Evolutionary conservation across 2,113 vertebrate genomes (phyloP), one percentile per base, ranked within the genome.

Genomic region (Aptenodytes patagonicus): DNA sequence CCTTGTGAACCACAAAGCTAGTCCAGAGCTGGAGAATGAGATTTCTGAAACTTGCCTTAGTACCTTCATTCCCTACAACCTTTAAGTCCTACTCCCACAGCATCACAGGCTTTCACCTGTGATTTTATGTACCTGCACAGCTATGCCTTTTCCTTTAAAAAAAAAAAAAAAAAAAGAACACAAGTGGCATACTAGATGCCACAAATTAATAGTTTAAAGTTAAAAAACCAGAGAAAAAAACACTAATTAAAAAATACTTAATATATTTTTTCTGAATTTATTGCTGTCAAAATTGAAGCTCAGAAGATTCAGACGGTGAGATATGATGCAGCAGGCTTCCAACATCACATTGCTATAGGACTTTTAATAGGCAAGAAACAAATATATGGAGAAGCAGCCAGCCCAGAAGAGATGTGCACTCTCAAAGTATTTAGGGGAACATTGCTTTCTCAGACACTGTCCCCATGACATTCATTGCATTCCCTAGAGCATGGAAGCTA

Each of bases 1-100:
- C 5, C 68, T 80, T 77, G 19, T 0, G 0, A 61, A 61, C 4
- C 3, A 36, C 2, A 5, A n/a, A 66, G 28, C 31, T 71, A 70
- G 34, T 28, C 19, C 17, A 57, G 70, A 91, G 28, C 6, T 42
- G 18, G 7, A 78, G 17, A 77, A 87, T 24, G 11, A 32, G 11
- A 2, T 71, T 51, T 76, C 38, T 6, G 3, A 79, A 88, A 71
- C 28, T 24, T 61, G 16, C 34, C 4, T 70, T 78, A 65, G 26
- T 13, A 75, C 6, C 34, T 70, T 72, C 8, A 44, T n/a, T 83
- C 5, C 28, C 13, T 81, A 40, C 6, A 40, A 7, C 10, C 11
- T 52, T 42, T 52, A 83, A 40, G 16, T 38, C 34, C 26, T 60
- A 12, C n/a, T n/a, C n/a, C 40, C 25, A 62, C 5, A 49, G 11